Conservation (phyloP, 1,140 invertebrate genomes). For the Caerostris darwini region DNA sequence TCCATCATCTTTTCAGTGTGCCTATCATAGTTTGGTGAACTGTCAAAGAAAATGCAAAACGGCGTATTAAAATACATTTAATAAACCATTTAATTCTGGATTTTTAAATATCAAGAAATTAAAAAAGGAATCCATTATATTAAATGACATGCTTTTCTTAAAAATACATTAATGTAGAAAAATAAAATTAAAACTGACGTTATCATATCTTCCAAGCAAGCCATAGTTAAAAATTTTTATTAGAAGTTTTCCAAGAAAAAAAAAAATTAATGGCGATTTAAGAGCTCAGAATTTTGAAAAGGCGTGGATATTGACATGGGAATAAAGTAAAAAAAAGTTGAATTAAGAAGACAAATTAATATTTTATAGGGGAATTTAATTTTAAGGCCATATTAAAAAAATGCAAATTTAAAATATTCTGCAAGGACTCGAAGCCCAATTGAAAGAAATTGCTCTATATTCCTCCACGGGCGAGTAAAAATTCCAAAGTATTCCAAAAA, state of each 20-base stretch:
- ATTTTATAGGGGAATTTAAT: conserved; percentile 75
- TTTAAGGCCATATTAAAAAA: conserved; percentile 76
- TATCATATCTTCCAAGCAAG: too few relatives aligned
- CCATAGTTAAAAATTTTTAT: not conserved
- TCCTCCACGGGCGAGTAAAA: not conserved
- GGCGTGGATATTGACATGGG: not conserved
- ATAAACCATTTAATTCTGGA: too few relatives aligned
- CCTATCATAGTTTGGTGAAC: too few relatives aligned
- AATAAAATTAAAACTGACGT: too few relatives aligned
- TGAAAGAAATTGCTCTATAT: conserved; percentile 61
- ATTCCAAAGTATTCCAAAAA: conserved; percentile 60
- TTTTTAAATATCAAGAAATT: too few relatives aligned
- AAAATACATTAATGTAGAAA: too few relatives aligned
- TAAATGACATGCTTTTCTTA: too few relatives aligned
- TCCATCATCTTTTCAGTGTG: too few relatives aligned
- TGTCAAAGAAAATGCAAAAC: too few relatives aligned
- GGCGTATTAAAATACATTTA: too few relatives aligned
- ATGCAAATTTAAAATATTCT: conserved; percentile 58
- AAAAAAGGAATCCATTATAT: too few relatives aligned
- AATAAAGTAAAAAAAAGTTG: not conserved
- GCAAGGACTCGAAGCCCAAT: not conserved
- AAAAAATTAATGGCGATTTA: conserved; percentile 20
- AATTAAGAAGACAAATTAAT: conserved; percentile 75
- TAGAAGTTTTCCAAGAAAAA: not conserved
- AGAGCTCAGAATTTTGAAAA: not conserved